A percentile compares a stretch with the other conserved stretches of the same genome.
Evolutionary conservation across 2,888 invertebrate species (phyloP).

Genomic region (Alloplasta piceator): DNA sequence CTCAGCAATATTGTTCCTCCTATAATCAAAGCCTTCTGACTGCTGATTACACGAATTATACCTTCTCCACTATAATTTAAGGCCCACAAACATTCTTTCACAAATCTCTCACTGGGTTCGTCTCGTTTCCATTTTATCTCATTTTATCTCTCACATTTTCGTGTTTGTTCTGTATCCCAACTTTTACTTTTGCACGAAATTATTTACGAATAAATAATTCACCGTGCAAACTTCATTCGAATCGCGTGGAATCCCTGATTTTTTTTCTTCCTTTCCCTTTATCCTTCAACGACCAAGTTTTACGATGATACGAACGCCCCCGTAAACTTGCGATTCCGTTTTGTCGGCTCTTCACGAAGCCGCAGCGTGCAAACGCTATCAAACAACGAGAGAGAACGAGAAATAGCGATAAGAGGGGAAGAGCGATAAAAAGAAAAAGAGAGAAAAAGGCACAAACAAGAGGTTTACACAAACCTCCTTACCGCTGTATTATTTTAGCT

Average conservation of each 20-base stretch:
- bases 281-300: conserved; percentile 5
- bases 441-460: conserved; percentile 3
- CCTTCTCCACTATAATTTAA: conserved; percentile 24
- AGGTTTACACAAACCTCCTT: conserved; percentile 16
- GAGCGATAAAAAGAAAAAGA: not conserved
- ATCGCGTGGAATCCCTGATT: not conserved
- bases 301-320: conserved; percentile 6
- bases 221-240: not conserved
- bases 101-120: not conserved
- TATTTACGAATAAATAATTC: not conserved
- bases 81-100: not conserved
- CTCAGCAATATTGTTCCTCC: conserved; percentile 1
- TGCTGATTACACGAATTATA: conserved; percentile 43
- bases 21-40: conserved; percentile 43
- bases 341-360: conserved; percentile 32
- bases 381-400: conserved; percentile 25
- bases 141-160: not conserved
- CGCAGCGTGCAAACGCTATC: conserved; percentile 41
- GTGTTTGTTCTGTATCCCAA: not conserved
- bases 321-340: conserved; percentile 38
- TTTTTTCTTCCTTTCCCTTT: not conserved
- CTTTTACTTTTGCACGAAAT: not conserved
- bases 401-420: not conserved
- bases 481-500: not conserved
- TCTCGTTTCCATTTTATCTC: not conserved